Conservation (phyloP, 1,140 invertebrate genomes). For the Bombus superbus region DNA sequence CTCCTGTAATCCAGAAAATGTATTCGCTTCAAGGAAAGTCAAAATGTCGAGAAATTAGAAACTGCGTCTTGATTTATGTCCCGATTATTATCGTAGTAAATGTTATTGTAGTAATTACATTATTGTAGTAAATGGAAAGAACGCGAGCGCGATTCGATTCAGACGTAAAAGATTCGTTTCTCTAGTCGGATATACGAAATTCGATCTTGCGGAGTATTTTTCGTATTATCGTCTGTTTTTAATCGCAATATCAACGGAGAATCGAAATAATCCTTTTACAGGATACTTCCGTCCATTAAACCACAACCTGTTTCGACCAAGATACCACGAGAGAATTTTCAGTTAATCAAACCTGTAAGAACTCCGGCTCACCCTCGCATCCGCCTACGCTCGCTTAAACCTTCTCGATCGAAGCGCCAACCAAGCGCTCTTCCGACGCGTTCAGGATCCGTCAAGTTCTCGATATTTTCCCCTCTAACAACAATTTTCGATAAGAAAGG, state of each 20-base stretch:
- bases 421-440: neutral
- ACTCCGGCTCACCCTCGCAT: neutral
- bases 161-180: no score
- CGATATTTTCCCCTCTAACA: neutral
- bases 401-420: neutral
- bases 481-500: neutral
- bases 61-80: neutral
- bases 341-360: constrained; percentile 1
- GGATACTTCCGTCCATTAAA: neutral
- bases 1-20: neutral
- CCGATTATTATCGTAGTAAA: neutral
- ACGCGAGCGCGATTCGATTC: no score
- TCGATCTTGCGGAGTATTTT: no score
- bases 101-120: no score
- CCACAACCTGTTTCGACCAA: neutral
- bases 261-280: neutral
- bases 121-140: neutral
- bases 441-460: neutral
- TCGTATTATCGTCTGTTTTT: no score
- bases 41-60: neutral
- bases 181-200: no score
- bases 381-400: neutral
- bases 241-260: no score
- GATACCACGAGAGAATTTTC: neutral
- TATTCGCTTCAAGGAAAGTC: neutral